Conservation (phyloP, 1,140 invertebrate genomes). For the Brachionus plicatilis region DNA sequence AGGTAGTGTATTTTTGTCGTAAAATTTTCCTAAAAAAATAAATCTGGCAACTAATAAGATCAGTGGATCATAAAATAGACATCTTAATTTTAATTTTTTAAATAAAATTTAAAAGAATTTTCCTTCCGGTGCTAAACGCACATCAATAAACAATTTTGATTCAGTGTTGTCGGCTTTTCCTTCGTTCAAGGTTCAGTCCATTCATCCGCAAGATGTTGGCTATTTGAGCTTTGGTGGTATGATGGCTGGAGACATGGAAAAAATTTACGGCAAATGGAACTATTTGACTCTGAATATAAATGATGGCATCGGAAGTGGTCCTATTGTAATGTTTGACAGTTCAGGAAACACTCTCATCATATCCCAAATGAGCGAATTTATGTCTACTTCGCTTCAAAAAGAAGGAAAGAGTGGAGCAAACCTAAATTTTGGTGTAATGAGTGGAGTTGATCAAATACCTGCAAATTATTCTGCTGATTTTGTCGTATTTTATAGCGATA, state of each 20-base stretch:
- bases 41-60: no score
- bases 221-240: conserved; percentile 38
- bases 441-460: conserved; percentile 45
- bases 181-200: conserved; percentile 3
- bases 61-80: no score
- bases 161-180: conserved; percentile 35
- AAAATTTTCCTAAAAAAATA: no score
- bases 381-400: conserved; percentile 37
- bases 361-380: conserved; percentile 38
- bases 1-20: no score
- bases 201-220: background rate
- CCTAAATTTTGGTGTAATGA: conserved; percentile 46
- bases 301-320: conserved; percentile 12
- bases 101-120: background rate
- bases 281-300: background rate
- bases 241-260: conserved; percentile 40
- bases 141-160: background rate
- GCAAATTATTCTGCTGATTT: conserved; percentile 43
- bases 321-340: conserved; percentile 13
- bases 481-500: conserved; percentile 43
- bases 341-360: conserved; percentile 13
- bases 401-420: background rate
- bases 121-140: background rate
- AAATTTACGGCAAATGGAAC: conserved; percentile 27
- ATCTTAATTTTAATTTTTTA: background rate